A percentile compares a stretch with the other conserved stretches of the same genome.
These are phyloP conservation scores for Catharus minimus DNA, from an alignment of 2,113 vertebrate genomes.

Conservation along the genomic window DNA sequence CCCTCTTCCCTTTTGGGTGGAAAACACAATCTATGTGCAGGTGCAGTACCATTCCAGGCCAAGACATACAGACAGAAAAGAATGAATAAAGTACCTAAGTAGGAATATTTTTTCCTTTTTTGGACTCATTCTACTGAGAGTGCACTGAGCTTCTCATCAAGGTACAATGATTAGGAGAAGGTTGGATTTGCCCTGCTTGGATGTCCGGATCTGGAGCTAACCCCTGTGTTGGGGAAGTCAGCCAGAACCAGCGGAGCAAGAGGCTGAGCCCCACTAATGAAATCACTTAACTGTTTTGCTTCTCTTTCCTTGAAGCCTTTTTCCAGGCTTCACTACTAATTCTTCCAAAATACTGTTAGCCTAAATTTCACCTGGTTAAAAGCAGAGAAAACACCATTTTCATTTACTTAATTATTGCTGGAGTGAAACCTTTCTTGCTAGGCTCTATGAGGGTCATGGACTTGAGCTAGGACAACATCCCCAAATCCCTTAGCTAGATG, in stretches of 20 bases:
- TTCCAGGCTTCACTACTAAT: neutral
- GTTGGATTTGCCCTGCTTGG: neutral
- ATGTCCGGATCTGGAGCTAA: neutral
- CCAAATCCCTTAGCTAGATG: neutral
- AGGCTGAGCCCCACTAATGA: neutral
- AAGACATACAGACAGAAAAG: neutral
- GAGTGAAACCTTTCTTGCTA: neutral
- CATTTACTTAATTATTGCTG: neutral
- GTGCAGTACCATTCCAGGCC: too few species aligned
- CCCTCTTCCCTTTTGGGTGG: neutral
- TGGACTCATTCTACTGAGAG: neutral
- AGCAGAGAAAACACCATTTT: neutral
- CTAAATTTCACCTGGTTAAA: neutral
- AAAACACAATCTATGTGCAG: fast-evolving
- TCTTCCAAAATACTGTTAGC: neutral
- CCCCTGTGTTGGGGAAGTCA: neutral
- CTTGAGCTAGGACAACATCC: neutral
- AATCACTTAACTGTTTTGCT: neutral
- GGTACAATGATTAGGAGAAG: neutral
- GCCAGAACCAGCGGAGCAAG: neutral
- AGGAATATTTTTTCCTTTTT: neutral
- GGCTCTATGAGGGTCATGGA: neutral
- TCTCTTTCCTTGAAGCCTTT: neutral
- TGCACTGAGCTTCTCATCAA: neutral
- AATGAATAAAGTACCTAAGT: neutral